Conservation (phyloP, 2,888 invertebrate species). For the Tortricodes alternella region DNA sequence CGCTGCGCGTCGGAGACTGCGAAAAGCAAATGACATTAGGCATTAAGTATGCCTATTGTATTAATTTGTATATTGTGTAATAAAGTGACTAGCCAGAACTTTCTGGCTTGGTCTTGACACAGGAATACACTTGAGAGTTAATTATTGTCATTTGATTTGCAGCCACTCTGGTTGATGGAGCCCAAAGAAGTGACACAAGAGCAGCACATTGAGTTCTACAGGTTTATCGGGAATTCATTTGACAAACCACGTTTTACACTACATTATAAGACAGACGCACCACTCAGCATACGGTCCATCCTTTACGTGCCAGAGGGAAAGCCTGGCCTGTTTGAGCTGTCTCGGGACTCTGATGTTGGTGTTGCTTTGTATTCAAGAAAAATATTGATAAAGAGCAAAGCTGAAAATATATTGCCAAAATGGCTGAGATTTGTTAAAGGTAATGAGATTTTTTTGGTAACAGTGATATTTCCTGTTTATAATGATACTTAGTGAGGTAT, state of each 20-base stretch:
- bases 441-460: too few species aligned
- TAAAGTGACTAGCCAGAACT: too few species aligned
- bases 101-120: too few species aligned
- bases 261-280: conserved; percentile 96
- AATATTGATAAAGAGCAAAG: conserved; percentile 95
- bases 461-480: neutral
- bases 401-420: conserved; percentile 95
- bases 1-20: too few species aligned
- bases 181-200: conserved; percentile 92
- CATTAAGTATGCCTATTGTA: too few species aligned
- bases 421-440: conserved; percentile 98
- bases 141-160: conserved; percentile 40
- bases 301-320: conserved; percentile 97
- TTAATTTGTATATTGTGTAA: too few species aligned
- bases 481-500: neutral
- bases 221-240: conserved; percentile 92
- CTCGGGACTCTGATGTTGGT: conserved; percentile 91
- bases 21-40: too few species aligned
- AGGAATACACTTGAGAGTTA: too few species aligned
- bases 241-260: conserved; percentile 94
- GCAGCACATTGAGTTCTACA: conserved; percentile 96
- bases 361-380: conserved; percentile 96
- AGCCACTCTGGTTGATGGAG: conserved; percentile 97
- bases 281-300: conserved; percentile 94
- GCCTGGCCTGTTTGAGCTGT: conserved; percentile 95